These are phyloP conservation scores for Bombyx huttoni DNA, from an alignment of 2,888 invertebrate species.

Conservation along the genomic window DNA sequence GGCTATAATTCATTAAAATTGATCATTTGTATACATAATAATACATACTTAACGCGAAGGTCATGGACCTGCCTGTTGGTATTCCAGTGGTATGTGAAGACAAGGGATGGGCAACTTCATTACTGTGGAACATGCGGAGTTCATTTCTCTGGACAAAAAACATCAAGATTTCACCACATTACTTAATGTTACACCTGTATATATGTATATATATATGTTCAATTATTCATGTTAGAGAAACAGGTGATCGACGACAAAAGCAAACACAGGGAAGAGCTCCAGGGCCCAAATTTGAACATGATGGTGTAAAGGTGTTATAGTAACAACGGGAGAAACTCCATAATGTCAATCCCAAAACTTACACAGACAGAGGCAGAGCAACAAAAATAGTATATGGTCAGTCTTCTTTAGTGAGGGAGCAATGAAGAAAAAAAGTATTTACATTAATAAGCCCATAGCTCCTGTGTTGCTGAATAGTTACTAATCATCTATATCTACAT, in stretches of 20 bases:
- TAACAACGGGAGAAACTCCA: too few relatives aligned
- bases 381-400: too few relatives aligned
- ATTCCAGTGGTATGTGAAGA: conserved; percentile 14
- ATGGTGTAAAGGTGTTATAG: too few relatives aligned
- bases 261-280: too few relatives aligned
- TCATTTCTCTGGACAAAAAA: conserved; percentile 46
- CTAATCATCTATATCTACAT: not conserved
- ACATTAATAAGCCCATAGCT: not conserved
- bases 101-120: conserved; percentile 45
- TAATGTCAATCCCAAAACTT: too few relatives aligned
- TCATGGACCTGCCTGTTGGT: conserved; percentile 25
- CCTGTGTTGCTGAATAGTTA: not conserved
- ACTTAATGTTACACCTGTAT: too few relatives aligned
- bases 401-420: too few relatives aligned
- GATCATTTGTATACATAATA: not conserved
- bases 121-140: conserved; percentile 55
- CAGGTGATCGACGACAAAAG: too few relatives aligned
- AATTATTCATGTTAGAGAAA: too few relatives aligned
- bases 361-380: too few relatives aligned
- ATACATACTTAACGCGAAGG: conserved; percentile 43
- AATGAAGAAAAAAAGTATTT: not conserved
- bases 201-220: too few relatives aligned
- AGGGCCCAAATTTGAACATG: too few relatives aligned
- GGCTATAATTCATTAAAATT: not conserved
- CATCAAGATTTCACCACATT: not conserved